Evolutionary conservation across 2,797 vertebrate genomes (phyloP).

Genomic region (Gambelia wislizenii): DNA sequence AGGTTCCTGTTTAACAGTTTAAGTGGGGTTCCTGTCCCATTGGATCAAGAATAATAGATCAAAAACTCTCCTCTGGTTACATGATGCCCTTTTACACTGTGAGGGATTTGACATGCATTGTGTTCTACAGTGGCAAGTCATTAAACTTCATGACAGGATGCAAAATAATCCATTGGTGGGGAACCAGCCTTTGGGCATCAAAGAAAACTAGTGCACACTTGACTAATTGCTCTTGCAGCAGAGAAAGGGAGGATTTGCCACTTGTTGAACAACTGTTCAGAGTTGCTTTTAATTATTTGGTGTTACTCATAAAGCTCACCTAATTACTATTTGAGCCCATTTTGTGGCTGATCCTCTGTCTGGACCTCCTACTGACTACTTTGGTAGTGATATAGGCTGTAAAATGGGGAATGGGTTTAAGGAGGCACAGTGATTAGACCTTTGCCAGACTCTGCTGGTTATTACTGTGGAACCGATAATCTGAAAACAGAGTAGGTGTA

Average conservation of each 20-base stretch:
- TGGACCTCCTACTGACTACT: slow-evolving; percentile 66
- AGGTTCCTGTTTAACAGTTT: slow-evolving; percentile 41
- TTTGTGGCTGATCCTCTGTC: slow-evolving; percentile 42
- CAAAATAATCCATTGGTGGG: slow-evolving; percentile 67
- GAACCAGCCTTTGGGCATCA: slow-evolving; percentile 71
- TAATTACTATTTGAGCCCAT: slow-evolving; percentile 62
- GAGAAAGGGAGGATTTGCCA: slow-evolving; percentile 62
- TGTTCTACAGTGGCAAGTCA: slow-evolving; percentile 55
- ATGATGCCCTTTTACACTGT: slow-evolving; percentile 52
- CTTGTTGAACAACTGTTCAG: slow-evolving; percentile 64
- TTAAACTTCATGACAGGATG: slow-evolving; percentile 75
- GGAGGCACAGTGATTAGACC: slow-evolving; percentile 39
- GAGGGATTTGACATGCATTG: slow-evolving; percentile 60
- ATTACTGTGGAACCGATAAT: slow-evolving; percentile 21
- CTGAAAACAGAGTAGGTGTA: slow-evolving; percentile 3
- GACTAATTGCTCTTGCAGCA: slow-evolving; percentile 69
- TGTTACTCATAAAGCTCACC: slow-evolving; percentile 64
- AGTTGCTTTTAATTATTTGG: slow-evolving; percentile 73
- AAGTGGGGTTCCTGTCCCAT: slow-evolving; percentile 54
- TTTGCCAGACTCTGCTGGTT: slow-evolving; percentile 14
- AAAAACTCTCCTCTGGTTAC: slow-evolving; percentile 56
- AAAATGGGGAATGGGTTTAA: slow-evolving; percentile 61
- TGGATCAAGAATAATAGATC: slow-evolving; percentile 59
- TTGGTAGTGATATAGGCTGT: slow-evolving; percentile 51
- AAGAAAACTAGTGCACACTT: slow-evolving; percentile 59